Base-by-base conservation (phyloP, 2,113 vertebrate genomes). In the Lichenostomus cassidix region DNA sequence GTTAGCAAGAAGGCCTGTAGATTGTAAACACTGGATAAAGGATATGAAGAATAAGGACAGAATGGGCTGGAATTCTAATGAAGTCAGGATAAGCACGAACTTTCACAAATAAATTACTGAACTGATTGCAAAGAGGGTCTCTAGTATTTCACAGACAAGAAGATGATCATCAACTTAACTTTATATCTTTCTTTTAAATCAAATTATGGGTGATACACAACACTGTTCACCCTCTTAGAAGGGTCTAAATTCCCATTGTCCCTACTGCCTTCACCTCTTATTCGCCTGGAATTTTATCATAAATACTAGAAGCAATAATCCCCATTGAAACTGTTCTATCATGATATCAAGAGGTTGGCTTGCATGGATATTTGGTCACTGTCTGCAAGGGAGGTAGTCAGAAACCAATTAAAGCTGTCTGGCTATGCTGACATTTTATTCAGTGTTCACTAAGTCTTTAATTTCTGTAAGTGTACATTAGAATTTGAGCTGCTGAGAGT, bases 341-440 rank as follows among this genome's bases (percentile, higher is more conserved):
- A 29, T 55, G 55, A 52, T 67, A 77, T 64, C 76, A 90, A 83
- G 71, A 62, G 39, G 42, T 21, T 91, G 73, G 76, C 49, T 92
- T 49, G 68, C 73, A 55, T 56, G 39, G 47, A 12, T 90, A 69
- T 90, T 93, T 87, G 73, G 62, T 79, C 80, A 82, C 21, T 89
- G 89, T 92, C 91, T 96, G 80, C 47, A 58, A 76, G 68, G 24
- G 50, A 87, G n/a, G 35, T 50, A 78, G 41, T 76, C 75, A 94
- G 89, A 83, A 81, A 89, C 22, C 20, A 78, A 59, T 87, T 74
- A 67, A 56, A 56, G 49, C 91, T 77, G 62, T 53, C 90, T 87
- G 89, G 56, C 62, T 79, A 7, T 42, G 50, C 65, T 76, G 69
- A 68, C 31, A 39, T 82, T 90, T 89, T 60, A 47, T 17, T 56